Conservation (phyloP, 2,113 vertebrate species). For the Varanus komodoensis region DNA sequence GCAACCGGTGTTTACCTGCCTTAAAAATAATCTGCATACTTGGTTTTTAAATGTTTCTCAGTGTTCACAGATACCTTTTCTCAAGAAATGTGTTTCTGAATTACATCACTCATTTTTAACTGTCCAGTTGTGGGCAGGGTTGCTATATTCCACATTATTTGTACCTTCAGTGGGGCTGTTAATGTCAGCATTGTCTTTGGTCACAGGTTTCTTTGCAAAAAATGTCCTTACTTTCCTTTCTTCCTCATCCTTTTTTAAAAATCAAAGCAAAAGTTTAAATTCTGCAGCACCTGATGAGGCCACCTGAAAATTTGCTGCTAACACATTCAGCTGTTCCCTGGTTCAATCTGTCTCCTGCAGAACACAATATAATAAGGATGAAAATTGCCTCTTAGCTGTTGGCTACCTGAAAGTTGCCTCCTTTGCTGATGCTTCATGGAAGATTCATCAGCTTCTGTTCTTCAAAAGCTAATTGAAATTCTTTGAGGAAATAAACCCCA, state of each 20-base stretch:
- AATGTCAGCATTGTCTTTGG: neutral
- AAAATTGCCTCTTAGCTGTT: slow-evolving; percentile 72
- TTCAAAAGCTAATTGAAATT: slow-evolving; percentile 70
- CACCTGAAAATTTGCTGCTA: neutral
- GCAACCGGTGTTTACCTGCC: neutral
- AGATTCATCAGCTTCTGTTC: slow-evolving; percentile 59
- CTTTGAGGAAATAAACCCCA: slow-evolving; percentile 63
- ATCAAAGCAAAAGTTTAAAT: slow-evolving; percentile 50
- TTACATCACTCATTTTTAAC: neutral
- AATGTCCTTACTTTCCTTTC: neutral
- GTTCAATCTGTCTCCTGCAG: slow-evolving; percentile 63
- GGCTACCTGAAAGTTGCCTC: slow-evolving; percentile 67
- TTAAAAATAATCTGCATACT: neutral
- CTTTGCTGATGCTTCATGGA: slow-evolving; percentile 66
- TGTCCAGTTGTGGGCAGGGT: neutral
- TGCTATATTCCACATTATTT: neutral
- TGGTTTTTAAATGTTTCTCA: neutral
- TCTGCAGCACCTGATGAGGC: slow-evolving; percentile 41
- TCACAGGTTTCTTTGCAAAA: too few relatives aligned
- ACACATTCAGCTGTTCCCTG: slow-evolving; percentile 59
- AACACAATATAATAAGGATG: slow-evolving; percentile 67
- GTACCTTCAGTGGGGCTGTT: neutral
- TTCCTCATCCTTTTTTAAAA: neutral
- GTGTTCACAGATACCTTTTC: neutral
- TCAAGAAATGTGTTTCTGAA: neutral